phyloP scores from a whole-genome alignment of 2,113 vertebrate genomes.

The Stegostoma tigrinum region DNA sequence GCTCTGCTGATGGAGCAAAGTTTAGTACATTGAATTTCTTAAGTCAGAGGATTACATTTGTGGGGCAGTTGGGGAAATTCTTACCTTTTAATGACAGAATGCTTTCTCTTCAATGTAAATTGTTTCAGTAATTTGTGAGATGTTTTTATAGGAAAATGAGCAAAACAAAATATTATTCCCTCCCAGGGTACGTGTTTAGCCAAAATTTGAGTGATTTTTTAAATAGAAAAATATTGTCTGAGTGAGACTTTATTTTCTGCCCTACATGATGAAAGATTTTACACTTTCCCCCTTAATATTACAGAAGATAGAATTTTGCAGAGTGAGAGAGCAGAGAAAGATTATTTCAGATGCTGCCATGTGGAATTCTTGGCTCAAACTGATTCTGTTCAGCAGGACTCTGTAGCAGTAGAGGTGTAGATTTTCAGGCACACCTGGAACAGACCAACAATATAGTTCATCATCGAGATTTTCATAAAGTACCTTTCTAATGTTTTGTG shows the following conservation, averaged over 20 bases:
- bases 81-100: neutral
- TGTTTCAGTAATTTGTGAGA: constrained; percentile 1
- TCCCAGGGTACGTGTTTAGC: neutral
- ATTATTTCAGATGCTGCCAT: neutral
- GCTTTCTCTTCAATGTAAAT: neutral
- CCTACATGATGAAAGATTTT: neutral
- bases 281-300: neutral
- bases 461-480: too few species aligned
- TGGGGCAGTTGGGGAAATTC: neutral
- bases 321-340: neutral
- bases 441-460: neutral
- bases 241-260: neutral
- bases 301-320: neutral
- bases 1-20: neutral
- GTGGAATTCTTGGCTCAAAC: neutral
- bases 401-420: neutral
- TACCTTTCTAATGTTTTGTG: neutral
- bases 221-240: neutral
- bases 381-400: neutral
- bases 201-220: neutral
- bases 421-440: neutral
- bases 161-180: neutral
- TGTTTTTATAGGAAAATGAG: neutral
- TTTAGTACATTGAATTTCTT: neutral
- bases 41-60: neutral